Base-by-base conservation (phyloP, 2,113 vertebrate species). In the Oncorhynchus keta region DNA sequence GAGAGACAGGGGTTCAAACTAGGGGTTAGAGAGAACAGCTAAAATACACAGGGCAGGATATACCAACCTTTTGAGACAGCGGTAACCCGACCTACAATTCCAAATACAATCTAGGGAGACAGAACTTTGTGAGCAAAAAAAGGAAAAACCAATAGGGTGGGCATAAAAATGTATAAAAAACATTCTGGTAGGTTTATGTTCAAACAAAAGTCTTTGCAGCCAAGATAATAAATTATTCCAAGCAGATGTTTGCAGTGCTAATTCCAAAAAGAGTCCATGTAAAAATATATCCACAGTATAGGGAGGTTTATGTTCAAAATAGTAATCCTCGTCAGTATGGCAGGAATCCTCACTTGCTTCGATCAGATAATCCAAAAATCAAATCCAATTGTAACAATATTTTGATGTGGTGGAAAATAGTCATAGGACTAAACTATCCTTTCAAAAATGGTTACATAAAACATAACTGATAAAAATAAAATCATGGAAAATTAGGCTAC, bases 11-110 rank as follows among this genome's bases (percentile, higher is more conserved):
- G 90, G 94, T 92, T 93, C 90, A 91, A 91, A 94, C n/a, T 94
- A 97, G 97, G 93, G 95, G 95, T 96, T 95, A 95, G 94, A 97
- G 95, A 90, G 88, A 79, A 89, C 84, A 97, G 93, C 95, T 93
- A 97, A 96, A 98, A 97, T 95, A 96, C 95, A 97, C 93, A 97
- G 95, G 95, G 95, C 96, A 99, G 95, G 94, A 95, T 94, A 98
- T 99, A 99, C 97, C 97, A 99, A 99, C 97, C 97, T 99, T 98
- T 97, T 98, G 90, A 91, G 94, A 95, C 95, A 98, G 97, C 94
- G 94, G 97, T 97, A 97, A 98, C 95, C 94, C 94, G 97, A 97
- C 96, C 96, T 98, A 96, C 94, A 98, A 97, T 99, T 96, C 95
- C 97, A 96, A 97, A 98, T 98, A 97, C 91, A 98, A 97, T 95